Percentiles rank a stretch among this genome's conserved stretches.
phyloP scores from a whole-genome alignment of 1,140 invertebrate genomes.

The Charaxes varanes region DNA sequence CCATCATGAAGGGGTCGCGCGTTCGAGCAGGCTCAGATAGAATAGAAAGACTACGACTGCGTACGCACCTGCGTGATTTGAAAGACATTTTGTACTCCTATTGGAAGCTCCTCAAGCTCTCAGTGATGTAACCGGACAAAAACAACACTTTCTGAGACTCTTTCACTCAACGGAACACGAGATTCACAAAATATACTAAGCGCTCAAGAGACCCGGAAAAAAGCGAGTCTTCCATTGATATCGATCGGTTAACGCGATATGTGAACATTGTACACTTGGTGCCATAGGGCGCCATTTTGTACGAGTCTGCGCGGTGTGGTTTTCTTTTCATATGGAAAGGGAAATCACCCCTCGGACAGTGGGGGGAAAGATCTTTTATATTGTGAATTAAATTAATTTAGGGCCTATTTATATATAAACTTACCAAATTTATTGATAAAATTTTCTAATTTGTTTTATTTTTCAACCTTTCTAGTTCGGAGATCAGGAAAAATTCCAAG shows the following conservation, averaged over 20 bases:
- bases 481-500: conserved; percentile 54
- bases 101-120: conserved; percentile 52
- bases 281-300: conserved; percentile 69
- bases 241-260: conserved; percentile 71
- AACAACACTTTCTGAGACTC: conserved; percentile 63
- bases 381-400: conserved; percentile 34
- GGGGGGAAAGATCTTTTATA: conserved; percentile 50
- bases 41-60: conserved; percentile 87
- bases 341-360: conserved; percentile 59
- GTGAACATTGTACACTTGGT: conserved; percentile 67
- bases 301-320: conserved; percentile 68
- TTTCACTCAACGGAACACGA: conserved; percentile 56
- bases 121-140: conserved; percentile 69
- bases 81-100: conserved; percentile 70
- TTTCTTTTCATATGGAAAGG: conserved; percentile 65
- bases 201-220: conserved; percentile 65
- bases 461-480: conserved; percentile 24
- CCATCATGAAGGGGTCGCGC: conserved; percentile 72
- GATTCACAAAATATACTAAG: conserved; percentile 57
- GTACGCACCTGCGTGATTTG: conserved; percentile 92
- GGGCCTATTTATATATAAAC: conserved; percentile 27
- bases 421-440: conserved; percentile 36
- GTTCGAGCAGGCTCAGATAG: conserved; percentile 88
- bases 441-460: conserved; percentile 35
- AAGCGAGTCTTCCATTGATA: conserved; percentile 72